Base-by-base conservation (phyloP, 2,797 vertebrate genomes). In the Huso huso region DNA sequence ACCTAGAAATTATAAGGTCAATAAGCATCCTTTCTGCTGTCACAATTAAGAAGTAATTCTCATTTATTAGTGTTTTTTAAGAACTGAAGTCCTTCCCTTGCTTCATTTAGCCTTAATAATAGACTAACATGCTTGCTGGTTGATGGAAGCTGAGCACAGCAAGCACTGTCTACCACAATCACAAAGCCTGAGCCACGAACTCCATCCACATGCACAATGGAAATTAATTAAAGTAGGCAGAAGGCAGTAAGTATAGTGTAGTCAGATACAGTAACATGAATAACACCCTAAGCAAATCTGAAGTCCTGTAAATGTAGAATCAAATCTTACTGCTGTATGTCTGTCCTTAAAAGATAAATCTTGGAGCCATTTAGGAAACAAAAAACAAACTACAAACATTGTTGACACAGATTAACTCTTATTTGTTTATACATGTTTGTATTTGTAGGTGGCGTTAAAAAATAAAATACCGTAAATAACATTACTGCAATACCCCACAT, bases 101-200 rank as follows among this genome's bases (percentile, higher is more conserved):
- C 67, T 69, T 74, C 67, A 67, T 69, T 71, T 66, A 66, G 58
- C 65, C 61, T 61, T 49, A 48, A 74, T 64, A 69, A 71, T 69
- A 49, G 65, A 72, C 78, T 79, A 82, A 79, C 81, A 73, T 84
- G 82, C 70, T n/a, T 5, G 51, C 61, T 55, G 61, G 59, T n/a
- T 53, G 50, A 68, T 65, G 55, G 68, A 58, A 63, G 68, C 68
- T 64, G 64, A 69, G 71, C 61, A 64, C 68, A 64, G 71, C 70
- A 49, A 69, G 64, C 52, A 64, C 63, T 69, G 67, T 69, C 64
- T 59, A 51, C 51, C 52, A 61, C 60, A 67, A 63, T 63, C 65
- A 69, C 57, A 49, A 58, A 49, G 61, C 51, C 13, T 62, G 48
- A 15, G 52, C 37, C 61, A 48, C 8, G 51, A 37, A 53, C 23